These are phyloP conservation scores for Lottia gigantea DNA, from an alignment of 2,888 invertebrate species.

Conservation along the genomic window DNA sequence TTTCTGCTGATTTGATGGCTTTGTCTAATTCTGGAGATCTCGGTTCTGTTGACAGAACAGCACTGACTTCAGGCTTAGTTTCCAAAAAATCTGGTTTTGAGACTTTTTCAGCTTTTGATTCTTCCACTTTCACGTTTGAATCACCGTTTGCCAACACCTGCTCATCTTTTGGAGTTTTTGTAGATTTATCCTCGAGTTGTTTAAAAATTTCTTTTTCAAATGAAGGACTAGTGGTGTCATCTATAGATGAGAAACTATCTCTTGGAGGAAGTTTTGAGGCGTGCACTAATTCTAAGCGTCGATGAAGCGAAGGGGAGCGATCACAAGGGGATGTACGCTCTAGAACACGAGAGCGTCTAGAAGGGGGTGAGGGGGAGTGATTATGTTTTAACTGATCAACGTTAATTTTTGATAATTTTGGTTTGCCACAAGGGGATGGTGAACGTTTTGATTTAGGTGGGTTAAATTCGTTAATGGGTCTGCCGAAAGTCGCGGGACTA, in stretches of 20 bases:
- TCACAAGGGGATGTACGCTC: constrained; percentile 38
- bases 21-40: constrained; percentile 8
- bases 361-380: constrained; percentile 16
- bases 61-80: constrained; percentile 1
- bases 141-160: background rate
- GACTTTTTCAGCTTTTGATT: background rate
- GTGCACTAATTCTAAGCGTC: constrained; percentile 50
- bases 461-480: constrained; percentile 14
- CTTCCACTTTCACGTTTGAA: constrained; percentile 2
- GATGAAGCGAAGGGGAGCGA: constrained; percentile 50
- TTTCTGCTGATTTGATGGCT: background rate
- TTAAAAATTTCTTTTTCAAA: constrained; percentile 52
- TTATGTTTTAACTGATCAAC: constrained; percentile 30
- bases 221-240: constrained; percentile 66
- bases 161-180: background rate
- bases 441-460: constrained; percentile 1
- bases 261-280: constrained; percentile 60
- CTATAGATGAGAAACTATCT: constrained; percentile 64
- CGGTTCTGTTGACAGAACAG: background rate
- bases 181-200: constrained; percentile 31
- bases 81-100: background rate
- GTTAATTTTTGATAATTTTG: constrained; percentile 26
- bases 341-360: constrained; percentile 24
- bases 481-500: background rate
- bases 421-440: background rate